These are phyloP conservation scores for Itoplectis maculator DNA, from an alignment of 2,888 invertebrate genomes.

Conservation along the genomic window DNA sequence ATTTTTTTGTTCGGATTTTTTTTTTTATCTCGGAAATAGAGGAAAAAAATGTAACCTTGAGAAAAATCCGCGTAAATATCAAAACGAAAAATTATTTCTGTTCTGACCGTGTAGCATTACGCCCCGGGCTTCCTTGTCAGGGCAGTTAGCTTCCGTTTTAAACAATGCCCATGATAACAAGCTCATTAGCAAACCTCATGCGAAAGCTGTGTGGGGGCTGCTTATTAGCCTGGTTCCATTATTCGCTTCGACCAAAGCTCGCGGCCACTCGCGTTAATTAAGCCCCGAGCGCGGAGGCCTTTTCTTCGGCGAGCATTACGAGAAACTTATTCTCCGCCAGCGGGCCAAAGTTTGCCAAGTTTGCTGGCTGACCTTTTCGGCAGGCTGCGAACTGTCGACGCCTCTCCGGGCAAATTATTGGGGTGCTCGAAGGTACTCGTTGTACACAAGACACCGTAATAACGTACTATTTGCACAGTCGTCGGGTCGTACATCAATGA, in stretches of 20 bases:
- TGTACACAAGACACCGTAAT: no score
- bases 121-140: background rate
- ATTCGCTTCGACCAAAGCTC: conserved; percentile 16
- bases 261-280: conserved; percentile 29
- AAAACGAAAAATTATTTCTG: no score
- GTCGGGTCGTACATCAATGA: background rate
- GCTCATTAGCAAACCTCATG: conserved; percentile 20
- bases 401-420: conserved; percentile 25
- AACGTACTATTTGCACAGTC: background rate
- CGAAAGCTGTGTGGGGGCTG: background rate
- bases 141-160: background rate
- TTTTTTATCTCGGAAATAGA: no score
- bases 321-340: conserved; percentile 15
- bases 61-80: no score
- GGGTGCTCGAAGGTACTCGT: background rate
- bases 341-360: conserved; percentile 10
- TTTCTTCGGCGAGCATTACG: conserved; percentile 22
- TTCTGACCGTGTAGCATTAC: background rate
- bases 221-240: background rate
- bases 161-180: conserved; percentile 10
- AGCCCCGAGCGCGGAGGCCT: background rate
- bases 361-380: conserved; percentile 21
- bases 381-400: conserved; percentile 1
- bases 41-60: no score
- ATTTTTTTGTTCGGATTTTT: no score